These are phyloP conservation scores for Catharus fuscescens DNA, from an alignment of 2,113 vertebrate genomes.

Conservation along the genomic window DNA sequence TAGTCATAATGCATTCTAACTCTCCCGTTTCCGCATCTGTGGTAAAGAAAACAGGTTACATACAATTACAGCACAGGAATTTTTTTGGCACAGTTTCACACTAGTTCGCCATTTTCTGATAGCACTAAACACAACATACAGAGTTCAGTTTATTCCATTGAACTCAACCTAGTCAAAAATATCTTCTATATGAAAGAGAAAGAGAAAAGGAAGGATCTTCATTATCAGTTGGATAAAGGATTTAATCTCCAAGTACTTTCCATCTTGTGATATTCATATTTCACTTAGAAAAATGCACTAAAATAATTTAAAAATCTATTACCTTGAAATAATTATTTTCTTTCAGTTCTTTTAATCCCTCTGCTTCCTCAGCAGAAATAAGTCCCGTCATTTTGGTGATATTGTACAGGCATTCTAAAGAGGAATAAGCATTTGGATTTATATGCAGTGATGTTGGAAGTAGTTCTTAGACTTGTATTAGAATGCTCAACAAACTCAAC, in stretches of 20 bases:
- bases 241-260: not conserved
- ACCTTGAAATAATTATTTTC: not conserved
- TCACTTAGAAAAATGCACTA: not conserved
- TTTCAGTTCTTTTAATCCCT: not conserved
- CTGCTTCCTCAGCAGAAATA: not conserved
- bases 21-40: not conserved
- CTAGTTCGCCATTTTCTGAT: not conserved
- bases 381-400: rapidly evolving
- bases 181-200: not conserved
- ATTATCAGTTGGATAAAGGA: not conserved
- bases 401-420: not conserved
- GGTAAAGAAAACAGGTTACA: not conserved
- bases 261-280: not conserved
- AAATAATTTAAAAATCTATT: not conserved
- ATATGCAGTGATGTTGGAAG: not conserved
- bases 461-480: not conserved
- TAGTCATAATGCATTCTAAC: not conserved
- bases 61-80: not conserved
- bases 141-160: not conserved
- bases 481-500: not conserved
- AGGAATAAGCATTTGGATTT: not conserved
- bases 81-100: not conserved
- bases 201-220: not conserved
- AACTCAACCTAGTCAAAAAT: not conserved
- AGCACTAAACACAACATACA: not conserved